A percentile compares a stretch with the other conserved stretches of the same genome.
These are phyloP conservation scores for Triplophysa bombifrons DNA, from an alignment of 2,797 vertebrate species.

Conservation along the genomic window DNA sequence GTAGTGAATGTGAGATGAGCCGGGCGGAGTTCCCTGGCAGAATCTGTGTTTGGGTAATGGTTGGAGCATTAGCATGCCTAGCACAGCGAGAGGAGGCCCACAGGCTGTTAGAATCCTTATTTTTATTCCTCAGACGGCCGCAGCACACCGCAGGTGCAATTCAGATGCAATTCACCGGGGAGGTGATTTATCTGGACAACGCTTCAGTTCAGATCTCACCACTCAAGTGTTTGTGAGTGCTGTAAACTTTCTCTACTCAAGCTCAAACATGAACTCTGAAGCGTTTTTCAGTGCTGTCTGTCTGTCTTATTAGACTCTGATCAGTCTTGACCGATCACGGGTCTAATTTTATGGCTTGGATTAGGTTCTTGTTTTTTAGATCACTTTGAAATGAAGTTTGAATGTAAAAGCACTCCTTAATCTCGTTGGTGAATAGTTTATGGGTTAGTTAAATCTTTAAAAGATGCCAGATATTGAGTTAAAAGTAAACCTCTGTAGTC, in stretches of 20 bases:
- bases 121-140: conserved; percentile 30
- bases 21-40: conserved; percentile 11
- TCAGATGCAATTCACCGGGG: conserved; percentile 33
- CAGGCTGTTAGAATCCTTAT: conserved; percentile 42
- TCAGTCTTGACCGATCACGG: too few relatives aligned
- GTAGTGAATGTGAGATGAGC: not conserved
- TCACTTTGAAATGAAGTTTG: too few relatives aligned
- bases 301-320: too few relatives aligned
- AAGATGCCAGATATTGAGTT: too few relatives aligned
- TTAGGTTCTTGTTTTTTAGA: too few relatives aligned
- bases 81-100: conserved; percentile 23
- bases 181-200: conserved; percentile 37
- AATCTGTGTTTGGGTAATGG: conserved; percentile 31
- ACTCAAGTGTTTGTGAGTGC: conserved; percentile 10
- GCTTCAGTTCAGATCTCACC: conserved; percentile 4
- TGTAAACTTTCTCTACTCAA: not conserved
- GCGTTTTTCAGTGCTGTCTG: too few relatives aligned
- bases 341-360: too few relatives aligned
- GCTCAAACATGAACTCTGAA: not conserved
- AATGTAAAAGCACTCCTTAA: too few relatives aligned
- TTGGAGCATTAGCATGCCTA: conserved; percentile 26
- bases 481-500: not conserved
- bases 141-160: conserved; percentile 30
- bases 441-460: too few relatives aligned
- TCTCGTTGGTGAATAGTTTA: too few relatives aligned